These are phyloP conservation scores for Manis crassicaudata DNA, from an alignment of 2,797 vertebrate species.

Conservation along the genomic window DNA sequence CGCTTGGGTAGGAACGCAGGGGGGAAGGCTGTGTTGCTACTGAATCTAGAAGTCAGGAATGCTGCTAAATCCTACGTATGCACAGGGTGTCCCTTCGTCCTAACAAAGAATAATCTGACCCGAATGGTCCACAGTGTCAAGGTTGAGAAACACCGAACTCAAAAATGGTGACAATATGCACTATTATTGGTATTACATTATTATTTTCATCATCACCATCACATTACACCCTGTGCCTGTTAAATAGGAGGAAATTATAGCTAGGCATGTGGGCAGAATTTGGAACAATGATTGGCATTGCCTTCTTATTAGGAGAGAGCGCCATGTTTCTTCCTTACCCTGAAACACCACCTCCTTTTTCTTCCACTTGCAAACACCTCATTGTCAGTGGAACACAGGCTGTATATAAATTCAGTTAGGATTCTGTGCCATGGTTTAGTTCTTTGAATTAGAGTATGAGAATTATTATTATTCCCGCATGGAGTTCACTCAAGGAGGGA, in stretches of 20 bases:
- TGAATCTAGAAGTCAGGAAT: not conserved
- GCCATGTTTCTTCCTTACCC: not conserved
- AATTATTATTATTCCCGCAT: conserved; percentile 29
- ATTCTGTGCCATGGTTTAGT: conserved; percentile 37
- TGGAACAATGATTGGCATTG: not conserved
- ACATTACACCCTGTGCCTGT: not conserved
- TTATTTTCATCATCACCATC: not conserved
- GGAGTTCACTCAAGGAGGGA: conserved; percentile 52
- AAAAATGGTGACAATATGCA: not conserved
- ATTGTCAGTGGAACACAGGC: not conserved
- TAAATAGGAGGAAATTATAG: not conserved
- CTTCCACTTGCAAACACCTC: not conserved
- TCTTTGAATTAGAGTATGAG: conserved; percentile 70
- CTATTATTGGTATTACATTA: not conserved
- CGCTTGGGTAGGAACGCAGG: no score
- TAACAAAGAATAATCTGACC: not conserved
- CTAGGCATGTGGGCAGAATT: not conserved
- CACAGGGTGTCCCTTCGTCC: not conserved
- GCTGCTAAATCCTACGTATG: not conserved
- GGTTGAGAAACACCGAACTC: not conserved
- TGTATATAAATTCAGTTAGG: not conserved
- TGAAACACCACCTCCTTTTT: not conserved
- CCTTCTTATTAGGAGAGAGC: not conserved
- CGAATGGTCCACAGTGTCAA: not conserved
- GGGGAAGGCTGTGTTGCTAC: not conserved